Evolutionary conservation across 2,888 invertebrate genomes (phyloP).

Genomic region (Tiliacea aurago): DNA sequence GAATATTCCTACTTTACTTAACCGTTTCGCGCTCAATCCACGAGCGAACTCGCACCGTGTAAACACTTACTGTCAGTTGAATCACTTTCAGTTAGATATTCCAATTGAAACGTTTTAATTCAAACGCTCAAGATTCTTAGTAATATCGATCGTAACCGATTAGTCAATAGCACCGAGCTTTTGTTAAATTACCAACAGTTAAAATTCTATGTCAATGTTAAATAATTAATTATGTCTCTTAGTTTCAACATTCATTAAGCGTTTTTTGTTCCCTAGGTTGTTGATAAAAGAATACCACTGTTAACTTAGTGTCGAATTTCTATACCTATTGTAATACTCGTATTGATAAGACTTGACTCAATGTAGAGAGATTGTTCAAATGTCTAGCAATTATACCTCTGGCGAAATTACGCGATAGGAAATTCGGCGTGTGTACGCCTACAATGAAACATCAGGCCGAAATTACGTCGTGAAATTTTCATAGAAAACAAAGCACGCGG

Average conservation of each 20-base stretch:
- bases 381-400: neutral
- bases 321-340: neutral
- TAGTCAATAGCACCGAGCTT: conserved; percentile 35
- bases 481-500: neutral
- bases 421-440: neutral
- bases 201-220: conserved; percentile 74
- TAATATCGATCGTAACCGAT: conserved; percentile 43
- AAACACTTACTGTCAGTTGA: conserved; percentile 1
- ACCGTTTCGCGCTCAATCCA: no score
- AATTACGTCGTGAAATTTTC: neutral
- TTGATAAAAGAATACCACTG: neutral
- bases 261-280: conserved; percentile 55
- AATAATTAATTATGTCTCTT: conserved; percentile 62
- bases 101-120: neutral
- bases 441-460: neutral
- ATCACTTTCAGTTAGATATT: neutral
- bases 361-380: neutral
- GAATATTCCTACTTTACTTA: no score
- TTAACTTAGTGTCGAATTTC: neutral
- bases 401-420: neutral
- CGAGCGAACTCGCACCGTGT: neutral
- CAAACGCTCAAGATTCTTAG: conserved; percentile 12
- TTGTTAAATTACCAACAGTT: conserved; percentile 37
- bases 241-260: conserved; percentile 68
- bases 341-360: neutral